Conservation (phyloP, 2,797 vertebrate species). For the Anableps anableps region DNA sequence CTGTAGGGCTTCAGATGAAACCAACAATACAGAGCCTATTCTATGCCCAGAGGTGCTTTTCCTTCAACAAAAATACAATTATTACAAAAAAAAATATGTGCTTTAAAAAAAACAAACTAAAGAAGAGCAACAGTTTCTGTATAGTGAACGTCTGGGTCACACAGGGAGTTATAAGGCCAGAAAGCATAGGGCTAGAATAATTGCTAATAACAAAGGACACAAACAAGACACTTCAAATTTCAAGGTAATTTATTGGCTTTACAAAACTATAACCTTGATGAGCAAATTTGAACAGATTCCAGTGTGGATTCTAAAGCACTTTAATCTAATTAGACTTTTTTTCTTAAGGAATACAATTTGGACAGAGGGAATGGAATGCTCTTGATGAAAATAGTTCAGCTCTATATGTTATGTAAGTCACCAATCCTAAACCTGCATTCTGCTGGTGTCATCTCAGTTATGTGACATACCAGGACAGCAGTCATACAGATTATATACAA, state of each 20-base stretch:
- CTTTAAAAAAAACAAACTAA: neutral
- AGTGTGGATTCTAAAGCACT: too few relatives aligned
- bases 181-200: neutral
- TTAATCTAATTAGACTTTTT: too few relatives aligned
- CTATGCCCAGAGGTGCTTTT: neutral
- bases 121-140: neutral
- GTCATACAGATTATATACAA: neutral
- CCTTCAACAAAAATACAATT: neutral
- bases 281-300: too few relatives aligned
- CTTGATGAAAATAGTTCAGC: too few relatives aligned
- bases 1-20: constrained; percentile 9
- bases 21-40: neutral
- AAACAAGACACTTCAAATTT: neutral
- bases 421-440: neutral
- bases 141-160: neutral
- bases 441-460: neutral
- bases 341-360: too few relatives aligned
- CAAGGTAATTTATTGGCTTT: too few relatives aligned
- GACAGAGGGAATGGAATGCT: too few relatives aligned
- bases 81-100: neutral
- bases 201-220: neutral
- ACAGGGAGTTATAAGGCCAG: neutral
- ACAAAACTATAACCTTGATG: too few relatives aligned
- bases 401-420: too few relatives aligned
- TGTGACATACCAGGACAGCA: neutral